These are phyloP conservation scores for Clostera curtula DNA, from an alignment of 2,888 invertebrate species.

Conservation along the genomic window DNA sequence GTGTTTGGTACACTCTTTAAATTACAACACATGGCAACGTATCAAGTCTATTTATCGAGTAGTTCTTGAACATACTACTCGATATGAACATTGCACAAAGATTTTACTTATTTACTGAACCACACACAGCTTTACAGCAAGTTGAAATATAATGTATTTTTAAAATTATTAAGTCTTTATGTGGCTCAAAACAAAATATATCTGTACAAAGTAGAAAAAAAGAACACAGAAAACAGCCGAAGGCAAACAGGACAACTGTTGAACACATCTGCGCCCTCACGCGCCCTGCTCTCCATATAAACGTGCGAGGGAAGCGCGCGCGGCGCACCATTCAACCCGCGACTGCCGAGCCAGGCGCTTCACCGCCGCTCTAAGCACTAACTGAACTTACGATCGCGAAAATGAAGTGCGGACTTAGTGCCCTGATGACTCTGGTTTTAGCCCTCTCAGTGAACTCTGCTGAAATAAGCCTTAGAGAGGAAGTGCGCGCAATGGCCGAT, in stretches of 20 bases:
- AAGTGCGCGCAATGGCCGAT: conserved; percentile 37
- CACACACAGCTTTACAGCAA: too few relatives aligned
- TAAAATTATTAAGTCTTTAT: too few relatives aligned
- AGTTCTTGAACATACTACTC: too few relatives aligned
- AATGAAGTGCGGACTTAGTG: conserved; percentile 44
- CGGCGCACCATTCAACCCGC: conserved; percentile 38
- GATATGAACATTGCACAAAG: too few relatives aligned
- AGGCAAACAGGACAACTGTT: conserved; percentile 63
- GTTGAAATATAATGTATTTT: too few relatives aligned
- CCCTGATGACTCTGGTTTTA: conserved; percentile 25
- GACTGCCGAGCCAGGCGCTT: conserved; percentile 22
- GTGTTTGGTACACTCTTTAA: too few relatives aligned
- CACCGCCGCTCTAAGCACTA: conserved; percentile 15
- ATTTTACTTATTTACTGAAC: too few relatives aligned
- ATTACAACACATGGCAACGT: too few relatives aligned
- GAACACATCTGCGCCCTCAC: conserved; percentile 56
- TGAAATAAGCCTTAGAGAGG: conserved; percentile 32
- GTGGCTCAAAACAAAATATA: too few relatives aligned
- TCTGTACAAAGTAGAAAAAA: too few relatives aligned
- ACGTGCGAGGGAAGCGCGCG: conserved; percentile 20
- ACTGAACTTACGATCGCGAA: conserved; percentile 23
- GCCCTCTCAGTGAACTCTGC: conserved; percentile 31
- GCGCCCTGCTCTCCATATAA: conserved; percentile 35
- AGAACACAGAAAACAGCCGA: too few relatives aligned
- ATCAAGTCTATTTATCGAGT: too few relatives aligned